Conservation (phyloP, 2,113 vertebrate species). For the Agapornis roseicollis region DNA sequence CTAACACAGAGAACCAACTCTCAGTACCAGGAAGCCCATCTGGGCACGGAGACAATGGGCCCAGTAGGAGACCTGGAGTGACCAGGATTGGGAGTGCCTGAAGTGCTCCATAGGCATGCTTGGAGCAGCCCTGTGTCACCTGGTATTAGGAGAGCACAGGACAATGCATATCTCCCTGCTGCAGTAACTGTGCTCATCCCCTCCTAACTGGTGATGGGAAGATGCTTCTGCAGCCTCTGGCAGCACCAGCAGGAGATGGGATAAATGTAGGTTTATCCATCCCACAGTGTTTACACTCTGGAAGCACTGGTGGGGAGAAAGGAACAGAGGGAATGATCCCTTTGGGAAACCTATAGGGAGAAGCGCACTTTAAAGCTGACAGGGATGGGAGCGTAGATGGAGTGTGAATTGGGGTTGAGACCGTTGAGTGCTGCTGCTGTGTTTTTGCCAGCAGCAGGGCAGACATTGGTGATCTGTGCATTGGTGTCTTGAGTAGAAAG, state of each 20-base stretch:
- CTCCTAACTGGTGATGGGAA: background rate
- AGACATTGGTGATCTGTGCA: fast-evolving
- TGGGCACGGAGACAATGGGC: background rate
- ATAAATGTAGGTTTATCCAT: background rate
- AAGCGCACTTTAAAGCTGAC: background rate
- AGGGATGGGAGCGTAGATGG: background rate
- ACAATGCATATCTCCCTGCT: fast-evolving
- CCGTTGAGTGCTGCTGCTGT: background rate
- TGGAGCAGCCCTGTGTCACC: background rate
- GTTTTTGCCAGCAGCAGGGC: background rate
- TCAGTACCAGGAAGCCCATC: background rate
- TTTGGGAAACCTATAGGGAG: background rate
- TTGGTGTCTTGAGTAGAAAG: background rate
- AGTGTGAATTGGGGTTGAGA: background rate
- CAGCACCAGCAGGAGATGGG: background rate
- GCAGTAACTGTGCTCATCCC: background rate
- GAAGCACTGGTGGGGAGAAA: background rate
- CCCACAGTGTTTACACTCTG: background rate
- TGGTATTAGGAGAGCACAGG: background rate
- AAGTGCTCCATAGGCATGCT: background rate
- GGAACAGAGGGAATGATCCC: background rate
- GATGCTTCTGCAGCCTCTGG: background rate
- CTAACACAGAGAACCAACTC: background rate
- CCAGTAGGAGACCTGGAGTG: background rate
- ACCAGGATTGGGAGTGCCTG: background rate